Evolutionary conservation across 1,140 invertebrate species (phyloP).

Genomic region (Hestina assimilis): DNA sequence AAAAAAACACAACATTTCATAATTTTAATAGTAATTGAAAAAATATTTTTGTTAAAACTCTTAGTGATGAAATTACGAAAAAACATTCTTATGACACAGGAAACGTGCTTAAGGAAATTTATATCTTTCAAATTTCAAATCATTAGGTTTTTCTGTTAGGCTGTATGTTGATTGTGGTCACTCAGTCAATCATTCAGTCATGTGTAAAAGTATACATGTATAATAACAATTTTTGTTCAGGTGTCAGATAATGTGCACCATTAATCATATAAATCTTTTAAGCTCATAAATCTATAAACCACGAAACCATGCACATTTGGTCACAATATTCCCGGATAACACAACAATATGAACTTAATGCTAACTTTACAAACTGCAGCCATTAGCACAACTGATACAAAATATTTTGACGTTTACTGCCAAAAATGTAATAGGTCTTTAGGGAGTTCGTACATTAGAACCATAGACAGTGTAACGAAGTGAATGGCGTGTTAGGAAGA

Average conservation of each 20-base stretch:
- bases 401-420: conserved; percentile 73
- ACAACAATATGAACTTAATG: conserved; percentile 69
- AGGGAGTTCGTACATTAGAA: conserved; percentile 53
- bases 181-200: too few relatives aligned
- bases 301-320: conserved; percentile 59
- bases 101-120: too few relatives aligned
- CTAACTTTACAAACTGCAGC: conserved; percentile 52
- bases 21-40: too few relatives aligned
- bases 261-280: conserved; percentile 25
- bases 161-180: too few relatives aligned
- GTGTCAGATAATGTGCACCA: background rate
- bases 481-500: conserved; percentile 59
- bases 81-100: too few relatives aligned
- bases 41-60: too few relatives aligned
- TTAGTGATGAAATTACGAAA: too few relatives aligned
- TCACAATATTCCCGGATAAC: conserved; percentile 49
- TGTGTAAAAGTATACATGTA: too few relatives aligned
- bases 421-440: conserved; percentile 67
- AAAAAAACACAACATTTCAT: too few relatives aligned
- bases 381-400: conserved; percentile 72
- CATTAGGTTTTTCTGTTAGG: too few relatives aligned
- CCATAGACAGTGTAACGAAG: conserved; percentile 42
- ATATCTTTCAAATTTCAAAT: too few relatives aligned
- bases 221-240: too few relatives aligned
- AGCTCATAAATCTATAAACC: conserved; percentile 23